Percentiles rank a stretch among this genome's conserved stretches.
Evolutionary conservation across 2,797 vertebrate genomes (phyloP).

Genomic region (Chaunax sp.): DNA sequence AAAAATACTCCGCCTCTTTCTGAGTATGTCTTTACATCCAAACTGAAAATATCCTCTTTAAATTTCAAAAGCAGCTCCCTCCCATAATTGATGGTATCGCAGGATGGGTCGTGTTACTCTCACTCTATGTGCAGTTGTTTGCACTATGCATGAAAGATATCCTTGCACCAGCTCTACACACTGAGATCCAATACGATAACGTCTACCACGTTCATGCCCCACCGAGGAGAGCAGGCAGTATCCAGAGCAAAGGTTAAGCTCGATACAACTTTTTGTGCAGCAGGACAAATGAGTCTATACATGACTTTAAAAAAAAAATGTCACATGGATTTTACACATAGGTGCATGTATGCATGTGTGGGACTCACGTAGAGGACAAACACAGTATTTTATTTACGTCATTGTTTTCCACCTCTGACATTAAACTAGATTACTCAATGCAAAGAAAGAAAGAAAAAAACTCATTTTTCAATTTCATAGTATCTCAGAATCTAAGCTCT

Average conservation of each 20-base stretch:
- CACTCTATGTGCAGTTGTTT: slow-evolving; percentile 39
- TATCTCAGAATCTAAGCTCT: slow-evolving; percentile 22
- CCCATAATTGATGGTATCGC: slow-evolving; percentile 4
- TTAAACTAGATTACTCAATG: neutral
- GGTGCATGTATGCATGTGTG: neutral
- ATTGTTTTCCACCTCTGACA: neutral
- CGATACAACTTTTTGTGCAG: neutral
- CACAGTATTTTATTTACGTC: neutral
- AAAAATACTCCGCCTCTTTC: no score
- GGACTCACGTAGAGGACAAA: neutral
- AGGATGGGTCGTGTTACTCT: slow-evolving; percentile 17
- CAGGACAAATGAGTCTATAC: slow-evolving; percentile 2
- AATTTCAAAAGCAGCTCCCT: neutral
- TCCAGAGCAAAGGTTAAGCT: slow-evolving; percentile 42
- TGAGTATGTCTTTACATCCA: no score
- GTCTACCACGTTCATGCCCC: slow-evolving; percentile 25
- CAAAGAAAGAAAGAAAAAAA: neutral
- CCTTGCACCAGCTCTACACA: neutral
- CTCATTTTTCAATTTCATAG: neutral
- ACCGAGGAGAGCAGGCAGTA: slow-evolving; percentile 16
- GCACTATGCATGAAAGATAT: slow-evolving; percentile 32
- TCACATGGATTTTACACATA: neutral
- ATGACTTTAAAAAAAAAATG: neutral
- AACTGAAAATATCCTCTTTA: slow-evolving; percentile 3
- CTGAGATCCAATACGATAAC: slow-evolving; percentile 34